Evolutionary conservation across 1,140 invertebrate species (phyloP).

Genomic region (Polypedilum vanderplanki): DNA sequence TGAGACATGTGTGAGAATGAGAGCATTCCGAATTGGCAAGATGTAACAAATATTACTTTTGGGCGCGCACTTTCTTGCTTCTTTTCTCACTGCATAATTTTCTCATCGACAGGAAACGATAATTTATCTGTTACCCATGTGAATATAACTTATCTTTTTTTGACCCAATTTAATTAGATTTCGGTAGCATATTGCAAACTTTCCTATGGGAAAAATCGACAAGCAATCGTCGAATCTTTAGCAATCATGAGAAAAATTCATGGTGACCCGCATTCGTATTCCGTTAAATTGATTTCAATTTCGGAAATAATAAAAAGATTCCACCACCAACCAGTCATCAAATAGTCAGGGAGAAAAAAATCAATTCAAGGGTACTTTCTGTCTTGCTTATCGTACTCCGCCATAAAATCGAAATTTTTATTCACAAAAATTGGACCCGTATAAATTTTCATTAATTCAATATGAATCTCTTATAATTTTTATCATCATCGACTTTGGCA

Average conservation of each 20-base stretch:
- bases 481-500: neutral
- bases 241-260: neutral
- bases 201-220: too few relatives aligned
- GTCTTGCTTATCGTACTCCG: too few relatives aligned
- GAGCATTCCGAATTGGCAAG: too few relatives aligned
- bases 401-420: neutral
- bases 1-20: neutral
- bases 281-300: constrained; percentile 1
- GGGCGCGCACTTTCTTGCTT: too few relatives aligned
- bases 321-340: neutral
- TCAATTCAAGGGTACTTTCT: neutral
- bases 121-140: neutral
- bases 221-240: too few relatives aligned
- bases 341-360: neutral
- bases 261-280: neutral
- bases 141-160: too few relatives aligned
- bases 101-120: neutral
- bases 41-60: too few relatives aligned
- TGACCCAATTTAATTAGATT: too few relatives aligned
- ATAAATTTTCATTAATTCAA: neutral
- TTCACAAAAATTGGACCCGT: neutral
- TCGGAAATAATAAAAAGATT: constrained; percentile 20
- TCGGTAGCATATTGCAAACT: too few relatives aligned
- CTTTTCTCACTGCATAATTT: neutral
- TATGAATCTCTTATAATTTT: neutral